Base-by-base conservation (phyloP, 2,797 vertebrate genomes). In the Scolopax bukidnonensis region DNA sequence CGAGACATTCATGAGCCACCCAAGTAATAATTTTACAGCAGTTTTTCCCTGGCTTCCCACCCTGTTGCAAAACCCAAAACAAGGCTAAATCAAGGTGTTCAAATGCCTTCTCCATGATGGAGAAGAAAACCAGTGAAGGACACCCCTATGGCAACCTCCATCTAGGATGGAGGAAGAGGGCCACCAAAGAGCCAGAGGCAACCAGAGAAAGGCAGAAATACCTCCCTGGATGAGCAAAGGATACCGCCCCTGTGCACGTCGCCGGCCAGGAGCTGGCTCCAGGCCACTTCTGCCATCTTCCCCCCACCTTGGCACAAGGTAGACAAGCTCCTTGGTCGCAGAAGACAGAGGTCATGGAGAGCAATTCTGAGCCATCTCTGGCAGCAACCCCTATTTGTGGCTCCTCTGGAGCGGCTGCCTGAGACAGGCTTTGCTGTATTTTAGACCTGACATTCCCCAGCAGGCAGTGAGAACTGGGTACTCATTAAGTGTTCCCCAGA, bases 361-460 rank as follows among this genome's bases (percentile, higher is more conserved):
- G 69, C 74, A 90, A 89, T 93, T 95, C 80, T 13, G 48, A 94
- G 84, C 70, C 3, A 0, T 77, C 83, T 92, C 84, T 74, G 79
- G 84, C 93, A 96, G 89, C 73, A 82, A 50, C 56, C 87, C 11
- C 21, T 76, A 82, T 91, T 95, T 94, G 88, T 88, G 71, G 80
- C 79, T 95, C 93, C 89, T 87, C 93, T 91, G 48, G 90, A 96
- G 93, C 23, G 38, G 81, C 84, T 92, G 91, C 84, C 68, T 87
- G 68, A 95, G 94, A 78, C 89, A 80, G 89, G 83, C 92, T 94
- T 57, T 92, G 93, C 95, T 75, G 63, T 97, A 97, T 98, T 97
- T 98, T 79, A 97, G 94, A 94, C 94, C 95, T 97, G 96, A 93
- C 96, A 94, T 97, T 94, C 96, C 97, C 56, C 69, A 93, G 94